Conservation (phyloP, 2,888 invertebrate genomes). For the Trichogramma dendrolimi region DNA sequence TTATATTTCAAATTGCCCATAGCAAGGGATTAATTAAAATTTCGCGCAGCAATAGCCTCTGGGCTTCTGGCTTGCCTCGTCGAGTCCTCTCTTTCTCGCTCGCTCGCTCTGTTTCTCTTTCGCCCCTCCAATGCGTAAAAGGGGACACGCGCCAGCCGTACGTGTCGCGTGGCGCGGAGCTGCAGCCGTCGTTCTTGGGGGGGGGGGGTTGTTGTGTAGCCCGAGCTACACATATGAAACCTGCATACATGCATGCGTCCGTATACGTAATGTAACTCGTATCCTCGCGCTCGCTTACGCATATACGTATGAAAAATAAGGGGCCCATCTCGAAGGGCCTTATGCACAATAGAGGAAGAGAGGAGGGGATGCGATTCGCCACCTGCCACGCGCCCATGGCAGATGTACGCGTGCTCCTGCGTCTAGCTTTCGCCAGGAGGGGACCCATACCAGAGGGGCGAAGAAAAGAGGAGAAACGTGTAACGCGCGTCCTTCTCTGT, state of each 20-base stretch:
- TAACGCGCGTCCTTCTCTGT: no score
- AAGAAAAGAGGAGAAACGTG: no score
- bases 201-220: no score
- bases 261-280: background rate
- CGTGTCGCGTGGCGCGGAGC: no score
- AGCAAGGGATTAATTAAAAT: constrained; percentile 21
- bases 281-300: constrained; percentile 6
- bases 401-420: constrained; percentile 10
- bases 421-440: background rate
- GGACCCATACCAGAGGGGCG: no score
- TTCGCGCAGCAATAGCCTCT: constrained; percentile 3
- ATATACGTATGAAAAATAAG: background rate
- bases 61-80: background rate
- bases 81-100: background rate
- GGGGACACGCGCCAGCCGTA: no score
- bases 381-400: constrained; percentile 11
- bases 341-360: constrained; percentile 1
- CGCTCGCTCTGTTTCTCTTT: background rate
- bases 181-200: background rate
- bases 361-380: constrained; percentile 9
- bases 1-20: background rate
- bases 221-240: no score
- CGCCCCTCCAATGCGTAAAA: background rate
- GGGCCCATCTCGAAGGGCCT: constrained; percentile 7
- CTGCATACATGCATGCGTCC: no score